Conservation (phyloP, 2,888 invertebrate genomes). For the Euzetes globulus region DNA sequence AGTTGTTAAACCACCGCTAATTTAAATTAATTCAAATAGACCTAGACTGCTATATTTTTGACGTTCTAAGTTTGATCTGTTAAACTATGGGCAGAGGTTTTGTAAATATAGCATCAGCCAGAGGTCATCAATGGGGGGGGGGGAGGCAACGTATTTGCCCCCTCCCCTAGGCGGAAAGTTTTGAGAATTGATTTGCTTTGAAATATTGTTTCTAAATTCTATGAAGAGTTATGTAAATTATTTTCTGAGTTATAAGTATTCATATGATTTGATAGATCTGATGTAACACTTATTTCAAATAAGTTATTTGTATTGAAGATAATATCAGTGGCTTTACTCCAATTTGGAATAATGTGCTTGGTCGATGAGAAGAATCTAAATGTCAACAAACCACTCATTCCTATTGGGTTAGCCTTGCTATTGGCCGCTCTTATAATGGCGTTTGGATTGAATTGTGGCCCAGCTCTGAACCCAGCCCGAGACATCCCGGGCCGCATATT, state of each 20-base stretch:
- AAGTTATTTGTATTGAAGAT: background rate
- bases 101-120: too few species aligned
- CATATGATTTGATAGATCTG: too few species aligned
- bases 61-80: too few species aligned
- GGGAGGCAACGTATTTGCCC: too few species aligned
- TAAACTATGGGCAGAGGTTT: too few species aligned
- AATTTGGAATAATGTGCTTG: conserved; percentile 28
- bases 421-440: conserved; percentile 50
- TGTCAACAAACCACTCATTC: conserved; percentile 38
- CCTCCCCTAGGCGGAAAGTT: too few species aligned
- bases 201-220: too few species aligned
- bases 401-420: conserved; percentile 48
- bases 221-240: background rate
- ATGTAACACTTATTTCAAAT: background rate
- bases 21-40: too few species aligned
- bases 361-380: conserved; percentile 29
- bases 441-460: conserved; percentile 53
- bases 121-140: too few species aligned
- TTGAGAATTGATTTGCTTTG: too few species aligned
- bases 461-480: conserved; percentile 55
- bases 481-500: conserved; percentile 54
- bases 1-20: too few species aligned
- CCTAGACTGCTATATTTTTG: too few species aligned
- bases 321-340: conserved; percentile 15
- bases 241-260: background rate